Conservation (phyloP, 2,113 vertebrate genomes). For the Caranx ignobilis region DNA sequence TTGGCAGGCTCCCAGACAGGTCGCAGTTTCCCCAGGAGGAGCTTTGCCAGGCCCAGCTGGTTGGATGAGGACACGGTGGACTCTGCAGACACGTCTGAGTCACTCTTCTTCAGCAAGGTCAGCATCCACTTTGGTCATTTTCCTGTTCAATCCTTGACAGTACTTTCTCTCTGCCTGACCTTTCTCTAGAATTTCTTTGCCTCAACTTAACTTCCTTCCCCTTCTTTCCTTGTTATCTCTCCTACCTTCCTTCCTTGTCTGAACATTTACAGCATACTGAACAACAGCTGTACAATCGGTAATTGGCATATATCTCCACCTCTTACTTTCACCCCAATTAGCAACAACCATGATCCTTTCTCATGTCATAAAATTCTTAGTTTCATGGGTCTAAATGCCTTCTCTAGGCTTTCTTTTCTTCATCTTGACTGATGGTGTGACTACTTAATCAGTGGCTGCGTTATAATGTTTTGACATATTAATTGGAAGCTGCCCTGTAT, state of each 20-base stretch:
- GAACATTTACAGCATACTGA: neutral
- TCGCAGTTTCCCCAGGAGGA: conserved; percentile 84
- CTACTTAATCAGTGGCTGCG: neutral
- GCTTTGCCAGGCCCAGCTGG: conserved; percentile 92
- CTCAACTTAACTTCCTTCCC: neutral
- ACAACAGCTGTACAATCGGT: neutral
- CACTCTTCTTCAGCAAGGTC: conserved; percentile 96
- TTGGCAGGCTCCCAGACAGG: conserved; percentile 83
- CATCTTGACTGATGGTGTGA: neutral
- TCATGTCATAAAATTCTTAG: neutral
- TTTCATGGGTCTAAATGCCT: neutral
- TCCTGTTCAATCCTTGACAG: neutral
- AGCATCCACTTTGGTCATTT: neutral
- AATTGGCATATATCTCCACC: neutral
- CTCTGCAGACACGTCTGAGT: conserved; percentile 87
- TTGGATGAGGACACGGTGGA: conserved; percentile 92
- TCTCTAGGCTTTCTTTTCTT: neutral
- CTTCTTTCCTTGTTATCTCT: neutral
- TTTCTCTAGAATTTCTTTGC: neutral
- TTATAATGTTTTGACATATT: neutral
- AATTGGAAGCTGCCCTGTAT: neutral
- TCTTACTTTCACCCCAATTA: neutral
- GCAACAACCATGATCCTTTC: neutral
- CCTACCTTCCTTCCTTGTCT: neutral
- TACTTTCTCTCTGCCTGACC: neutral